Evolutionary conservation across 2,888 invertebrate species (phyloP), one percentile per base, ranked within the genome.

Genomic region (Choreutis nemorana): DNA sequence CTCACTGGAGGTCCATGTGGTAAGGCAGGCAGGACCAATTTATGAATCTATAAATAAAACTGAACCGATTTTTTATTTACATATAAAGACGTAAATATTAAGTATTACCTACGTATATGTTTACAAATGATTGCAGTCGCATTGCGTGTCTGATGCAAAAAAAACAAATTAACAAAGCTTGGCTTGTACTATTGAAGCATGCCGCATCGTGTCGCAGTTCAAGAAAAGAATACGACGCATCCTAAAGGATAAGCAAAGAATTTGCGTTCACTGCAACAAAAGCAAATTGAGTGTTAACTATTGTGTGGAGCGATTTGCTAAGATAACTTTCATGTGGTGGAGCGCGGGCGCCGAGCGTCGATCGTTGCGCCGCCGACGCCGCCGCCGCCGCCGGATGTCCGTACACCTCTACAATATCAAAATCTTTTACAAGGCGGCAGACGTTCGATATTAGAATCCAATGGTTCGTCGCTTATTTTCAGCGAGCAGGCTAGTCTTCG

Each of bases 241-340:
- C 64, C 66, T 64, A 60, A 14, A 54, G 60, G 63, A 71, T 66
- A 64, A 71, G 67, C 65, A 52, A 68, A 72, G 75, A 73, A 73
- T 72, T 72, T 60, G 63, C 67, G 49, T 60, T 64, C 64, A 70
- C 64, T 63, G 65, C 73, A 78, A 77, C 63, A 78, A 75, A 73
- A 78, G 67, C 77, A 78, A 75, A 77, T 77, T 75, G 67, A 73
- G 60, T 63, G 64, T 63, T 61, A 71, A 71, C 70, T 70, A 73
- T 77, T 73, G 71, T 71, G 71, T 66, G 63, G 64, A 64, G 67
- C 71, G 77, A 75, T 73, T 72, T 60, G 66, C 65, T 40, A 60
- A 73, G 75, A 77, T 75, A 75, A 72, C 66, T 73, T 68, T 67
- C 58, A 67, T 61, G 68, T 55, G 51, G 60, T 53, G 57, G 55